Conservation (phyloP, 2,113 vertebrate genomes). For the Ophiodon elongatus region DNA sequence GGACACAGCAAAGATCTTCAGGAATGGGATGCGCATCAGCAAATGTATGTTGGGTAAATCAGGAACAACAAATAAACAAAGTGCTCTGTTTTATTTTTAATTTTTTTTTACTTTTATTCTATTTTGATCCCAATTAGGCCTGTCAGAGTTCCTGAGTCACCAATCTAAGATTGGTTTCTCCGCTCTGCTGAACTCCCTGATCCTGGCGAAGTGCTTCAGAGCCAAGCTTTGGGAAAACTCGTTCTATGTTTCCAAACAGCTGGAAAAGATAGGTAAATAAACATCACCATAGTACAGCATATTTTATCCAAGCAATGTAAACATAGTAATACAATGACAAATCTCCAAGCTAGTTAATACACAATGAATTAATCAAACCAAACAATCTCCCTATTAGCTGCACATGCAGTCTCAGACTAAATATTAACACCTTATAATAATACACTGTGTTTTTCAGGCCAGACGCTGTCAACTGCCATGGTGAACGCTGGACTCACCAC, state of each 20-base stretch:
- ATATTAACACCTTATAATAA: constrained; percentile 1
- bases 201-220: constrained; percentile 95
- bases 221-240: constrained; percentile 98
- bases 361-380: not conserved
- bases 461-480: constrained; percentile 93
- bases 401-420: not conserved
- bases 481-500: constrained; percentile 95
- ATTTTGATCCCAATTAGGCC: constrained; percentile 81
- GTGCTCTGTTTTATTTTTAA: not conserved
- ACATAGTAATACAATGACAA: not conserved
- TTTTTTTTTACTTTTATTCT: not conserved
- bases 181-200: constrained; percentile 89
- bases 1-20: constrained; percentile 95
- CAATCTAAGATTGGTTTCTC: constrained; percentile 85
- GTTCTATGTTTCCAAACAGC: constrained; percentile 91
- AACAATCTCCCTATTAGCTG: not conserved
- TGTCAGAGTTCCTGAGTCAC: constrained; percentile 91
- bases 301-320: not conserved
- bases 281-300: not conserved
- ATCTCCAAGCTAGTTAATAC: not conserved
- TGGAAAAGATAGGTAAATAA: constrained; percentile 95
- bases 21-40: constrained; percentile 91
- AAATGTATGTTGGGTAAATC: constrained; percentile 87
- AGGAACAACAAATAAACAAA: not conserved
- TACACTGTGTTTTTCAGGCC: constrained; percentile 81